Conservation (phyloP, 2,888 invertebrate genomes). For the Subacronicta megacephala region DNA sequence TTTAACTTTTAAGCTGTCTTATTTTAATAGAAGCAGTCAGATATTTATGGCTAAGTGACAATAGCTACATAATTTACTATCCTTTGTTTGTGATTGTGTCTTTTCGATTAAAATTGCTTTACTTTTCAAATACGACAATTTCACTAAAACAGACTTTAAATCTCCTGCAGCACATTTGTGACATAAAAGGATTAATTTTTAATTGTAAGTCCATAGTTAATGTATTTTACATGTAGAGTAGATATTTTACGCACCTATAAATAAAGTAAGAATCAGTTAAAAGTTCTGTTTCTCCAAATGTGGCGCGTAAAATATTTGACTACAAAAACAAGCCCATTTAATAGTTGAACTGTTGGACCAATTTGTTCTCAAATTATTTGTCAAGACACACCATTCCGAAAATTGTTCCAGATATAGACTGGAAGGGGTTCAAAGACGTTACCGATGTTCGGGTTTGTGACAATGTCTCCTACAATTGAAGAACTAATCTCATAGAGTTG, state of each 20-base stretch:
- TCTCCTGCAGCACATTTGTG: background rate
- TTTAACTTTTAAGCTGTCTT: constrained; percentile 28
- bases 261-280: constrained; percentile 39
- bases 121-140: no score
- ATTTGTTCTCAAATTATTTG: constrained; percentile 86
- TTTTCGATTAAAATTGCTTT: background rate
- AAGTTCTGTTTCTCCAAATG: constrained; percentile 39
- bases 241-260: constrained; percentile 37
- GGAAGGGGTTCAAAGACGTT: constrained; percentile 76
- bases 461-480: constrained; percentile 64
- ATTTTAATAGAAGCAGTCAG: constrained; percentile 6
- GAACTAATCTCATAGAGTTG: constrained; percentile 67
- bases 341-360: constrained; percentile 76
- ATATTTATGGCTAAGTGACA: constrained; percentile 27
- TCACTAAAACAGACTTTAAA: background rate
- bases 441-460: constrained; percentile 72
- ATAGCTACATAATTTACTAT: background rate
- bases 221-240: constrained; percentile 38
- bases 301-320: constrained; percentile 53
- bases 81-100: background rate
- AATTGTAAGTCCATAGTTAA: constrained; percentile 15
- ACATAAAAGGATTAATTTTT: background rate
- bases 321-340: constrained; percentile 74
- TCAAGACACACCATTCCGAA: constrained; percentile 82
- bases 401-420: constrained; percentile 86